phyloP scores from a whole-genome alignment of 1,140 invertebrate genomes.

The Dufourea novaeangliae region DNA sequence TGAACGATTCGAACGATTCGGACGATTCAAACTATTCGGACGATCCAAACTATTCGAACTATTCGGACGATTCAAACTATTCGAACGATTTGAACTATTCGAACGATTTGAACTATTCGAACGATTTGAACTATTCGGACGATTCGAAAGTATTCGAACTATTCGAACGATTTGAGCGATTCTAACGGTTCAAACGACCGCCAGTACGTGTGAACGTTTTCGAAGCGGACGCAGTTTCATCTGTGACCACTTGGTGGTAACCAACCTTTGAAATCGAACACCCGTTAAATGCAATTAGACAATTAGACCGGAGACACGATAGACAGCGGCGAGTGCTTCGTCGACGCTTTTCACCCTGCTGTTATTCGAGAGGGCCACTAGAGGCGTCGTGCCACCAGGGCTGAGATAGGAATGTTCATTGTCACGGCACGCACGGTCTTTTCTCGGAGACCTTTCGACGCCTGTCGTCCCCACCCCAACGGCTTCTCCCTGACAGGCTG shows the following conservation, averaged over 20 bases:
- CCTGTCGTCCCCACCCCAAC: not conserved
- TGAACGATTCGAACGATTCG: too few relatives aligned
- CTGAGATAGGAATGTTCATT: constrained; percentile 65
- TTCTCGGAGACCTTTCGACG: constrained; percentile 22
- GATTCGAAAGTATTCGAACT: too few relatives aligned
- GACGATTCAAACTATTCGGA: too few relatives aligned
- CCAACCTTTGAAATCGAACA: constrained; percentile 57
- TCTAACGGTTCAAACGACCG: constrained; percentile 10
- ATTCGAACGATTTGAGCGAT: too few relatives aligned
- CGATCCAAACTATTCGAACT: too few relatives aligned
- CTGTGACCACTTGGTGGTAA: not conserved
- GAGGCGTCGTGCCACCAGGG: constrained; percentile 39
- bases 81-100: too few relatives aligned
- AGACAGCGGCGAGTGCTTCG: constrained; percentile 55
- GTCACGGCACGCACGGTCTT: constrained; percentile 64
- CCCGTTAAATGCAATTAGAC: constrained; percentile 69
- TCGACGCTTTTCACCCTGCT: constrained; percentile 56
- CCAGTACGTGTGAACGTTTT: not conserved
- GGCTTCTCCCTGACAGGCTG: constrained; percentile 11
- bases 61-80: too few relatives aligned
- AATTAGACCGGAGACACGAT: constrained; percentile 52
- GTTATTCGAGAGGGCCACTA: constrained; percentile 46
- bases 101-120: too few relatives aligned
- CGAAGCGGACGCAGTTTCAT: not conserved
- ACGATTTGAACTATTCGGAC: too few relatives aligned